These are phyloP conservation scores for Athrips mouffetella DNA, from an alignment of 2,888 invertebrate species.

Conservation along the genomic window DNA sequence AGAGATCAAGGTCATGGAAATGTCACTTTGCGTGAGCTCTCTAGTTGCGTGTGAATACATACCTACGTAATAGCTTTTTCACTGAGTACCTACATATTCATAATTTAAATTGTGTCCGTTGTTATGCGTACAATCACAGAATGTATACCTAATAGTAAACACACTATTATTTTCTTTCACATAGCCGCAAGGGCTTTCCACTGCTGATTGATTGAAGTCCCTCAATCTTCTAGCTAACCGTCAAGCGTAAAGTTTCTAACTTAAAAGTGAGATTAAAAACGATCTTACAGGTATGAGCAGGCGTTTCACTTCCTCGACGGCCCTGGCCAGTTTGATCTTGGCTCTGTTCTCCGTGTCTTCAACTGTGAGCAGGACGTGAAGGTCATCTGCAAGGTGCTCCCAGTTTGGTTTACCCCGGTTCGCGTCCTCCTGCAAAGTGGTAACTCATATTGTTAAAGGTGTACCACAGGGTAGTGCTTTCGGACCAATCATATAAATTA, in stretches of 20 bases:
- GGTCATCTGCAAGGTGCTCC: constrained; percentile 99
- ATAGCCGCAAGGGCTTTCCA: too few species aligned
- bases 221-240: too few species aligned
- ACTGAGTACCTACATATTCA: too few species aligned
- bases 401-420: constrained; percentile 99
- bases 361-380: constrained; percentile 98
- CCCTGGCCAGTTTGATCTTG: constrained; percentile 94
- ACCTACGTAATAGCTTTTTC: too few species aligned
- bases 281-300: constrained; percentile 95
- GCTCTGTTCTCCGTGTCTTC: constrained; percentile 99
- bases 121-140: too few species aligned
- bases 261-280: not conserved
- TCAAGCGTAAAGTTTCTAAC: not conserved
- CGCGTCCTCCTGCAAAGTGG: constrained; percentile 92
- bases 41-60: too few species aligned
- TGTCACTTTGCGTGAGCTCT: too few species aligned
- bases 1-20: too few species aligned
- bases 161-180: too few species aligned
- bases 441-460: not conserved
- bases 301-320: constrained; percentile 98
- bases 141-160: too few species aligned
- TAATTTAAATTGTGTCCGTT: too few species aligned
- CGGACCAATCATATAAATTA: not conserved
- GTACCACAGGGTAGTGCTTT: not conserved
- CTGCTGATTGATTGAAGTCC: too few species aligned